Evolutionary conservation across 2,888 invertebrate genomes (phyloP), one percentile per base, ranked within the genome.

Genomic region (Epiblema foenella): DNA sequence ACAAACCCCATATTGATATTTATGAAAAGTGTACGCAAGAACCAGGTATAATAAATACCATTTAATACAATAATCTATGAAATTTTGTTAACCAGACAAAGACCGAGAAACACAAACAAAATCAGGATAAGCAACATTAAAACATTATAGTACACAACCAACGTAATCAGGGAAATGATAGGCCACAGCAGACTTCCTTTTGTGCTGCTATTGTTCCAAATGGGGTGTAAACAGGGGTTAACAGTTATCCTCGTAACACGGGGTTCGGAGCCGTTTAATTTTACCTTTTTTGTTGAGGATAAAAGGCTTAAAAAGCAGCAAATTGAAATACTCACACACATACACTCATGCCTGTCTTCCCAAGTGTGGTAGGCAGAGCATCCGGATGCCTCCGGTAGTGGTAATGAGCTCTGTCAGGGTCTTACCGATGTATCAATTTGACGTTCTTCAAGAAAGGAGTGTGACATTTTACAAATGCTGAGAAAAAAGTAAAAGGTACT

Each of bases 101-200:
- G 3, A 12, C 29, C 29, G 10, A 17, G 10, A 18, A 29, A 17
- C 4, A 56, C 24, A 57, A 63, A 42, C 33, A 62, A 46, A 46
- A 56, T 12, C 56, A n/a, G 56, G 29, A 15, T 56, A 56, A n/a
- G 17, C 68, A 57, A 67, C 70, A 71, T 63, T 63, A 69, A 52
- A 54, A 37, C 74, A 72, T 75, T 52, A 46, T 46, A n/a, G n/a
- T 46, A 73, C 69, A 64, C 69, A 24, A 62, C 37, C 58, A 39
- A 74, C 73, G 75, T 78, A 79, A 79, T 78, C 78, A 77, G 75
- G 77, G 78, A 77, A 79, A 78, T 78, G 77, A 76, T 73, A 73
- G 46, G 62, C 68, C 63, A 77, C 77, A 78, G 75, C 74, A 65
- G 73, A 58, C 56, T 74, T 64, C 72, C 74, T 70, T 58, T 49